Base-by-base conservation (phyloP, 2,888 invertebrate species). In the Agapostemon virescens region DNA sequence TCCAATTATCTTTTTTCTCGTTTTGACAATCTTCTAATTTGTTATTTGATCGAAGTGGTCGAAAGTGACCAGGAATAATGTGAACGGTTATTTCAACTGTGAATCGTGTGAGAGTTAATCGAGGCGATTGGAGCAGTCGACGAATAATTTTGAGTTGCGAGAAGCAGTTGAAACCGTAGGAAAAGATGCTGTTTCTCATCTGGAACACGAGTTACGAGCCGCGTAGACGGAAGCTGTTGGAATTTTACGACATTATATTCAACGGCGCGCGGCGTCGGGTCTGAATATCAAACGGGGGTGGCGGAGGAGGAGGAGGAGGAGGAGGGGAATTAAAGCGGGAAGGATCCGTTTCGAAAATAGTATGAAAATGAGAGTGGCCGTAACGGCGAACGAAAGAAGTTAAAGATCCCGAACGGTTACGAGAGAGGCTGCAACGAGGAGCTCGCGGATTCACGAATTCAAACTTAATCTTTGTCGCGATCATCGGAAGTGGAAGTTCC, bases 401-500 rank as follows among this genome's bases (percentile, higher is more conserved):
- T 83, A 71, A 77, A 74, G 77, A 81, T 74, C 58, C 40, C 52
- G 23, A 20, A 30, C 30, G 49, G 81, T 66, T 69, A 64, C 71
- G 38, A 20, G 58, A 23, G 30, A 40, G n/a, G 11, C n/a, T n/a
- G 49, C 20, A n/a, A 49, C n/a, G n/a, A 11, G 49, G 49, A n/a
- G 40, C 68, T 68, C 23, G 71, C 30, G 49, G 73, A 77, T 78
- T 74, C 61, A 49, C 75, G 79, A 79, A 82, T 83, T 83, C 82
- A 79, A 74, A 79, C 73, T 82, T 83, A 83, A 82, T 83, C 76
- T 75, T 77, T 68, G 52, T 72, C 76, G 77, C 77, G 82, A 82
- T 79, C 82, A 78, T 80, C 81, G 82, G 71, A 72, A 74, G 64
- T 38, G 73, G 75, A 82, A 85, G 79, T 85, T 85, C 69, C 61